Base-by-base conservation (phyloP, 2,113 vertebrate species). In the Donacobius atricapilla region DNA sequence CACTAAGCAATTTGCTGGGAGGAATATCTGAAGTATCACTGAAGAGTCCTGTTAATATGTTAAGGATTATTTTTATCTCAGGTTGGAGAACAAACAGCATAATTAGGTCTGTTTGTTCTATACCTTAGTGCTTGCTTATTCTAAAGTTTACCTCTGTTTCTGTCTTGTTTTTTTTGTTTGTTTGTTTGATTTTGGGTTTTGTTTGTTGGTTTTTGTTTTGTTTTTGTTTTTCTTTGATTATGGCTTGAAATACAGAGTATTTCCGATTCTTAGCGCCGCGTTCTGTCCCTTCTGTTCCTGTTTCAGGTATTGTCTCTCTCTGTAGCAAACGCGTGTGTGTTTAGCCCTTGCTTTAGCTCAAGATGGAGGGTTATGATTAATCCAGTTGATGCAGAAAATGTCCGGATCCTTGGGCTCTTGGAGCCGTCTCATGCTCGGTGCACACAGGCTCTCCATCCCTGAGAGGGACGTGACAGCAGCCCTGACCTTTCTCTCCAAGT, bases 401-500 rank as follows among this genome's bases (percentile, higher is more conserved):
- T 97, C 97, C 35, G 94, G 94, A 89, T 92, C 93, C 97, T 86
- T 87, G 96, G 96, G 95, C 97, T 96, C 96, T 72, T 89, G 93
- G 96, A 96, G 97, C 98, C 94, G 94, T 70, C 97, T 97, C 96
- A 69, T 94, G 97, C 97, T 97, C 79, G 3, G 88, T 77, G 98
- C 97, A 73, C 97, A 87, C 91, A 65, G 96, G 44, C 97, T 92
- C 91, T 39, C 93, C 97, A 96, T 97, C 97, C 80, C 96, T 97
- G 98, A 96, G 96, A 97, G 97, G 95, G 95, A 96, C 72, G 91
- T 97, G 98, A 94, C 98, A 97, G 98, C 95, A 61, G 87, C 90
- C 94, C 82, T 98, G 98, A 98, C 98, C 98, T 98, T 98, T 98
- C 97, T 77, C 93, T 98, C 87, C 76, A 72, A 88, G 85, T 90